Evolutionary conservation across 53 echinoderm and acorn worm species (phyloP).

Genomic region (Zoroaster sp.): DNA sequence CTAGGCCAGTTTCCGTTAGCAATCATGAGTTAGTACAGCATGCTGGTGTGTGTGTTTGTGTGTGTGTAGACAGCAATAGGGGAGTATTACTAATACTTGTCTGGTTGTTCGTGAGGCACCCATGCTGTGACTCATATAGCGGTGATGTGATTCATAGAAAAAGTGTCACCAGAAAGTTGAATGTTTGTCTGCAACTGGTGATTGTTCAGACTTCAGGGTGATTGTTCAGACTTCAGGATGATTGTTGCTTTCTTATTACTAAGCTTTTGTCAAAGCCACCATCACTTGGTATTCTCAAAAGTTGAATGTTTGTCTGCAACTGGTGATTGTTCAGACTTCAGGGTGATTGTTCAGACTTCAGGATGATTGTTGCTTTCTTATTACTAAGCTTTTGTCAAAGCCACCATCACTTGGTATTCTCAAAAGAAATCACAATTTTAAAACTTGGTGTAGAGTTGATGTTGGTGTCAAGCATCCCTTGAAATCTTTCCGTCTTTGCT

Average conservation of each 20-base stretch:
- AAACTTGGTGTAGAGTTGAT: too few species aligned
- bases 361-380: too few species aligned
- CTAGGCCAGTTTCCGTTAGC: conserved; percentile 43
- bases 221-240: too few species aligned
- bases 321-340: conserved; percentile 1
- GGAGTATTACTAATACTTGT: conserved; percentile 21
- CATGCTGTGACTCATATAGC: conserved; percentile 22
- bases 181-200: not conserved
- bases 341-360: too few species aligned
- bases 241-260: too few species aligned
- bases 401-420: too few species aligned
- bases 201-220: conserved; percentile 1
- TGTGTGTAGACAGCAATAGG: not conserved
- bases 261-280: too few species aligned
- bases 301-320: not conserved
- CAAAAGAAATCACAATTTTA: too few species aligned
- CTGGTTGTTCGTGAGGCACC: conserved; percentile 47
- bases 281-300: too few species aligned
- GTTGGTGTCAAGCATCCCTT: too few species aligned
- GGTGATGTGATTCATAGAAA: conserved; percentile 41
- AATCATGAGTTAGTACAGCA: conserved; percentile 28
- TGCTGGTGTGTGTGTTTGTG: conserved; percentile 36
- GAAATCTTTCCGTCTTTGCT: too few species aligned
- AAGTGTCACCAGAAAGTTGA: not conserved
- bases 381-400: too few species aligned